Evolutionary conservation across 2,113 vertebrate species (phyloP), one percentile per base, ranked within the genome.

Genomic region (Cariama cristata): DNA sequence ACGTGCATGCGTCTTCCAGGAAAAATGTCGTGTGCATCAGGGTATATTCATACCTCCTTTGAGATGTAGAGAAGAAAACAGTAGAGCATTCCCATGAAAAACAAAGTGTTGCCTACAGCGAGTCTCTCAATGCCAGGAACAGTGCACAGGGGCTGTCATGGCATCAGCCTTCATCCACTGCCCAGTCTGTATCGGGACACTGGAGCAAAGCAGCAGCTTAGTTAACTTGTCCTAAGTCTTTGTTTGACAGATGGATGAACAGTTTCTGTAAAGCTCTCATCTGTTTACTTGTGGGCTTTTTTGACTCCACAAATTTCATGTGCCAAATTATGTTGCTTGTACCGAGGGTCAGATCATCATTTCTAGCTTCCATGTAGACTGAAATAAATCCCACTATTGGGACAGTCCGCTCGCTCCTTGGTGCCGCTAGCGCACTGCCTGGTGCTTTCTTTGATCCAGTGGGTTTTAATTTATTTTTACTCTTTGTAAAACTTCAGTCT

Each of bases 391-490:
- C 80, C 49, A 42, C 20, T 93, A 6, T 40, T 86, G 49, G 74
- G 93, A 94, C 60, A 90, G 79, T 88, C 59, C 59, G 33, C 71
- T 97, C 89, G 38, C 44, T 96, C 73, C 69, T 80, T 87, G 32
- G 71, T 83, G 90, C 88, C 95, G 60, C 69, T 86, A 95, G 55
- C 73, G 88, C 9, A 24, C 85, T 91, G 66, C 28, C 90, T 84
- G 73, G 22, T 0, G 1, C 91, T 97, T 97, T 69, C 91, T 98
- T 97, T 98, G 94, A 98, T 97, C 94, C 68, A 71, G n/a, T 24
- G 19, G 73, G 72, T 97, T 98, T 98, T 98, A 95, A 97, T 98
- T 98, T 98, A 96, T 97, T 97, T 98, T 86, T 94, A 35, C 14
- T 90, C 88, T 89, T 95, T 79, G 62, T 63, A 94, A 97, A 98